Evolutionary conservation across 2,113 vertebrate species (phyloP).

Genomic region (Bos indicus): DNA sequence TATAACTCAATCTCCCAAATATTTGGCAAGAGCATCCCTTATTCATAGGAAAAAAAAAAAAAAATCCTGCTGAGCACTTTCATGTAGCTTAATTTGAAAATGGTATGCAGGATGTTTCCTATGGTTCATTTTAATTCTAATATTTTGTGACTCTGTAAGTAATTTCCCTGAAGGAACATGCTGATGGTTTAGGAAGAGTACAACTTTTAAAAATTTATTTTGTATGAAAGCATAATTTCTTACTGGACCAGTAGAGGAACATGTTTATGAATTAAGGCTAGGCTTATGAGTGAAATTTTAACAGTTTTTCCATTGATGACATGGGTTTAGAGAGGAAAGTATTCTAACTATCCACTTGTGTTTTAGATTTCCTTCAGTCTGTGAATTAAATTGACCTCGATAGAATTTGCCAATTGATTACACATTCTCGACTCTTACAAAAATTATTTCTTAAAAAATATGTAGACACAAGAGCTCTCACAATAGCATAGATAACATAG

Average conservation of each 20-base stretch:
- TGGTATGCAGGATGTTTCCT: neutral
- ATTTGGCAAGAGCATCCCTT: neutral
- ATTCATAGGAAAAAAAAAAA: neutral
- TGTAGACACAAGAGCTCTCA: neutral
- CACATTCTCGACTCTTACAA: neutral
- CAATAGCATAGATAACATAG: neutral
- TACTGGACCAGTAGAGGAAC: neutral
- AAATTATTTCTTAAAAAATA: slow-evolving; percentile 1
- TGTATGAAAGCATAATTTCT: neutral
- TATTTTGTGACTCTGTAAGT: neutral
- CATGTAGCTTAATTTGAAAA: neutral
- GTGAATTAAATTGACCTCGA: neutral
- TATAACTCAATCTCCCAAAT: neutral
- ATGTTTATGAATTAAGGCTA: neutral
- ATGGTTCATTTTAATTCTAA: neutral
- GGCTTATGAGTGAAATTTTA: neutral
- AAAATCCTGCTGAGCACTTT: neutral
- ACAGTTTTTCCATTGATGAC: neutral
- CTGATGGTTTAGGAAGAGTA: neutral
- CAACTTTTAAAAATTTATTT: neutral
- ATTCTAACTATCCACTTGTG: neutral
- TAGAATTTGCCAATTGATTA: neutral
- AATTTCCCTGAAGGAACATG: neutral
- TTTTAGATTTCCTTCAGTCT: neutral
- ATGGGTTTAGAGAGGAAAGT: neutral